phyloP scores from a whole-genome alignment of 2,888 invertebrate species.

The Amphipoea oculea region DNA sequence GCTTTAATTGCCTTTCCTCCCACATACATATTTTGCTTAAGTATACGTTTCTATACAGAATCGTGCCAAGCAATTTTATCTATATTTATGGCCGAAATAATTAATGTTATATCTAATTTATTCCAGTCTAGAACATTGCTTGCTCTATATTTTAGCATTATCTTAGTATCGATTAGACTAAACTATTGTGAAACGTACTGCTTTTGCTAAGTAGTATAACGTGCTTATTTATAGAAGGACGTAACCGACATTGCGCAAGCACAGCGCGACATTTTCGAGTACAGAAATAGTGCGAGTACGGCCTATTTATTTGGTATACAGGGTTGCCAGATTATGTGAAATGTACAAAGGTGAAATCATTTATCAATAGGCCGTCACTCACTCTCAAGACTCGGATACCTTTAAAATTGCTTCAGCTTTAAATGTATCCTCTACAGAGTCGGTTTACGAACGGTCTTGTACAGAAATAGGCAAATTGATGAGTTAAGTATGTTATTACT shows the following conservation, averaged over 20 bases:
- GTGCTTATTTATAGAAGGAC: constrained; percentile 76
- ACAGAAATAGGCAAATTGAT: constrained; percentile 30
- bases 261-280: constrained; percentile 86
- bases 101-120: constrained; percentile 50
- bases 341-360: constrained; percentile 57
- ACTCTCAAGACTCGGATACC: constrained; percentile 2
- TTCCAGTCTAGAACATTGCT: constrained; percentile 42
- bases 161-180: constrained; percentile 55
- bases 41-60: constrained; percentile 12
- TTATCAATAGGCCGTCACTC: constrained; percentile 31
- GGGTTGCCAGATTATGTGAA: constrained; percentile 62
- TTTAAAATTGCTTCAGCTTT: neutral
- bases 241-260: constrained; percentile 83
- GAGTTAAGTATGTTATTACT: constrained; percentile 33
- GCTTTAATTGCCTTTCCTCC: neutral
- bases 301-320: constrained; percentile 70
- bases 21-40: constrained; percentile 15
- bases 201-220: constrained; percentile 61
- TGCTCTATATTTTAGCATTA: constrained; percentile 56
- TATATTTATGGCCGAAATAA: constrained; percentile 52
- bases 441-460: neutral
- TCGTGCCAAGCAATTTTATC: constrained; percentile 34
- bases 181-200: constrained; percentile 64
- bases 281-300: constrained; percentile 85
- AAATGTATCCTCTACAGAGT: neutral